These are phyloP conservation scores for Labeo calbasu DNA, from an alignment of 2,797 vertebrate species.

Conservation along the genomic window DNA sequence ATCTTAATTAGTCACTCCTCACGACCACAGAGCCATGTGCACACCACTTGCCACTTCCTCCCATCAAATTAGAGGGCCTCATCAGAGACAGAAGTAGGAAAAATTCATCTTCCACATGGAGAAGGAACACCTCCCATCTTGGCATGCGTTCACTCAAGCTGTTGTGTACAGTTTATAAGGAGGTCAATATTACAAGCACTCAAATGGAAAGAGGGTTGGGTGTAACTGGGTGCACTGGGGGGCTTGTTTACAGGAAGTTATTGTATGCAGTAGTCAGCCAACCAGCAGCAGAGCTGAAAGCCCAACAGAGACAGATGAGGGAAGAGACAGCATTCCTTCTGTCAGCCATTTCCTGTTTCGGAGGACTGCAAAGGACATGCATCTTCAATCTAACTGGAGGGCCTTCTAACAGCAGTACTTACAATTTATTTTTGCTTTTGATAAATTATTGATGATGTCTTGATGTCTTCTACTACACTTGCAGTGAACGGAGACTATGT, in stretches of 20 bases:
- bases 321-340: constrained; percentile 79
- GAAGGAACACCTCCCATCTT: constrained; percentile 32
- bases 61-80: constrained; percentile 60
- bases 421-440: constrained; percentile 4
- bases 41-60: constrained; percentile 54
- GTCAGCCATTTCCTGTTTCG: constrained; percentile 83
- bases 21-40: constrained; percentile 57
- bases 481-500: not conserved
- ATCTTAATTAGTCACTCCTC: constrained; percentile 39
- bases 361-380: constrained; percentile 60
- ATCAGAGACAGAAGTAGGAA: constrained; percentile 46
- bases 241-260: constrained; percentile 83
- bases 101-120: constrained; percentile 49
- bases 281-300: constrained; percentile 67
- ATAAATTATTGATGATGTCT: constrained; percentile 6
- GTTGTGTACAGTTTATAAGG: constrained; percentile 64
- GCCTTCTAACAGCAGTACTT: constrained; percentile 46
- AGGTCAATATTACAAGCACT: constrained; percentile 71
- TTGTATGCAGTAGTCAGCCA: constrained; percentile 76
- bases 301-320: constrained; percentile 75
- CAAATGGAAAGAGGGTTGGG: constrained; percentile 73
- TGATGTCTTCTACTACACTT: constrained; percentile 7
- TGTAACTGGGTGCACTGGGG: constrained; percentile 46
- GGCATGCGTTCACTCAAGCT: constrained; percentile 14
- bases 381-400: constrained; percentile 66